A percentile compares a stretch with the other conserved stretches of the same genome.
Evolutionary conservation across 2,888 invertebrate genomes (phyloP).

Genomic region (Noctua fimbriata): DNA sequence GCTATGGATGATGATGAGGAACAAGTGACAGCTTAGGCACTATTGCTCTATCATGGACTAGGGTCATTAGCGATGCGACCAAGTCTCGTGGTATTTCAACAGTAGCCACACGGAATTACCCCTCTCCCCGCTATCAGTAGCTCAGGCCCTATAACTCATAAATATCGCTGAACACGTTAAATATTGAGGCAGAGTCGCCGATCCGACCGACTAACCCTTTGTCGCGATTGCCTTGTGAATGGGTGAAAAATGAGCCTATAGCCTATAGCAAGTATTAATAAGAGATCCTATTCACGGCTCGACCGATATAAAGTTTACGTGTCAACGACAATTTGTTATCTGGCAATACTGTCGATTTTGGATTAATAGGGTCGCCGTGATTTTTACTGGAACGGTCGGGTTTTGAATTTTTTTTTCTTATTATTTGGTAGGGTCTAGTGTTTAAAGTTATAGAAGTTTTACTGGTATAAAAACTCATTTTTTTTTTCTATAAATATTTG

Average conservation of each 20-base stretch:
- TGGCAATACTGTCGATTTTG: slow-evolving; percentile 56
- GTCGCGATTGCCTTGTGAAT: slow-evolving; percentile 69
- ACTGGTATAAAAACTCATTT: neutral
- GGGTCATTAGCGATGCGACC: neutral
- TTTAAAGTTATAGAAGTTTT: neutral
- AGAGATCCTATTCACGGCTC: slow-evolving; percentile 64
- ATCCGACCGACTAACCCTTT: slow-evolving; percentile 70
- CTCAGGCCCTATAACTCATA: slow-evolving; percentile 55
- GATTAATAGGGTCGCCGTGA: slow-evolving; percentile 50
- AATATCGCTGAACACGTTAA: slow-evolving; percentile 75
- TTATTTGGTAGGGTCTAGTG: neutral
- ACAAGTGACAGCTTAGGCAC: too few relatives aligned
- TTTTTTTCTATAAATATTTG: neutral
- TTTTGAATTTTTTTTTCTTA: neutral
- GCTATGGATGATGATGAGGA: too few relatives aligned
- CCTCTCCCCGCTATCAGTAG: slow-evolving; percentile 42
- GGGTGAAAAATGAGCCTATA: slow-evolving; percentile 75
- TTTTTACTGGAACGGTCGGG: slow-evolving; percentile 1
- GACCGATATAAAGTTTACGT: slow-evolving; percentile 64
- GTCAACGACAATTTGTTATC: slow-evolving; percentile 71
- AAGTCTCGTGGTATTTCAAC: neutral
- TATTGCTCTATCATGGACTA: neutral
- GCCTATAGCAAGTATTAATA: slow-evolving; percentile 66
- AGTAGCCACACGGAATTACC: neutral
- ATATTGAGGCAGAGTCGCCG: slow-evolving; percentile 69